Conservation (phyloP, 2,113 vertebrate genomes). For the Turdus rufiventris region DNA sequence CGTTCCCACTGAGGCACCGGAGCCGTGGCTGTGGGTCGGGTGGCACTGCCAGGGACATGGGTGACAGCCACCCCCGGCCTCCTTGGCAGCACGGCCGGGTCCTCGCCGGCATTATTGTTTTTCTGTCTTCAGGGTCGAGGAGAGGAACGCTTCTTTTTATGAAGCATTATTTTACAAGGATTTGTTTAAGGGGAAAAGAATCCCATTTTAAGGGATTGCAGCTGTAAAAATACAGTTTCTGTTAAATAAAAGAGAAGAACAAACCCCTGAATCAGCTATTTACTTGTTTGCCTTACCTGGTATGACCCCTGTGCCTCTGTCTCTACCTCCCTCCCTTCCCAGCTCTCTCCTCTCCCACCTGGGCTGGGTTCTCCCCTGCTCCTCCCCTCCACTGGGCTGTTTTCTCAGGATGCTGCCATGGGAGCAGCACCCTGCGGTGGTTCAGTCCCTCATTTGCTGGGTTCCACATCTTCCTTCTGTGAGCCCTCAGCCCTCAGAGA, state of each 20-base stretch:
- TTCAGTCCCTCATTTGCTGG: not conserved
- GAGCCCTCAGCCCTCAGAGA: not conserved
- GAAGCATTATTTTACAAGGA: constrained; percentile 70
- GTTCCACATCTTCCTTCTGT: not conserved
- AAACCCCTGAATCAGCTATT: constrained; percentile 71
- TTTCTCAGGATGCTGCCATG: not conserved
- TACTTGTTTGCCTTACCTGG: constrained; percentile 61
- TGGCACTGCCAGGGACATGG: not conserved
- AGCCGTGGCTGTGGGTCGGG: not conserved
- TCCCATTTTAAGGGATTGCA: constrained; percentile 72
- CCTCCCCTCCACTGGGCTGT: not conserved
- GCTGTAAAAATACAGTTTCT: constrained; percentile 76
- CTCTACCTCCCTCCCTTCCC: not conserved
- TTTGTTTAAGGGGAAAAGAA: constrained; percentile 69
- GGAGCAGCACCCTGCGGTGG: not conserved
- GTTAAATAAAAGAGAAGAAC: constrained; percentile 46
- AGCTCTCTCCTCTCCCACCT: not conserved
- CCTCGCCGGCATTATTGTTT: not conserved
- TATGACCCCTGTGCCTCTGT: not conserved
- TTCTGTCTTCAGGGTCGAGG: constrained; percentile 27
- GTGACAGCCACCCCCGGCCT: not conserved
- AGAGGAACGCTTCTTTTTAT: constrained; percentile 66
- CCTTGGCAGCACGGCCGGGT: not conserved
- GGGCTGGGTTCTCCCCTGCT: not conserved
- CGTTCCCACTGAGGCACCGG: rapidly evolving